Evolutionary conservation across 2,888 invertebrate genomes (phyloP).

Genomic region (Sphinx pinastri): DNA sequence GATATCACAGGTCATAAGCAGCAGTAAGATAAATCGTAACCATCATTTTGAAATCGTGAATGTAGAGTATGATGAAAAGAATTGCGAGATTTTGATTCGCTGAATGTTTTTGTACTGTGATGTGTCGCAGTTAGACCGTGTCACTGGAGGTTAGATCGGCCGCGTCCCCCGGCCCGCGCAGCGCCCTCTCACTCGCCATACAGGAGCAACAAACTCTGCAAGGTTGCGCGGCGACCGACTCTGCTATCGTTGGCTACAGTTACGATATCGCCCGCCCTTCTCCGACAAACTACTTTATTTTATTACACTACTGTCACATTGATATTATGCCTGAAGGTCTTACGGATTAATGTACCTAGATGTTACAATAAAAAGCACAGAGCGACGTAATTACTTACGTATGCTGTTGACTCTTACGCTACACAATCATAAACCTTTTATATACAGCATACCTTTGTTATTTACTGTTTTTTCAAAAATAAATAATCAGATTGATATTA

Average conservation of each 20-base stretch:
- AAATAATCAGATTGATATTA: no score
- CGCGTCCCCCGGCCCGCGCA: constrained; percentile 40
- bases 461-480: neutral
- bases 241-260: constrained; percentile 74
- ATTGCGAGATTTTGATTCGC: constrained; percentile 37
- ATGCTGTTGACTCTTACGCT: neutral
- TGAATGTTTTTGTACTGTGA: constrained; percentile 49
- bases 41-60: neutral
- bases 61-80: constrained; percentile 7
- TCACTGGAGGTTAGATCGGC: constrained; percentile 67
- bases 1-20: neutral
- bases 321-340: constrained; percentile 71
- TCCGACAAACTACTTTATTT: constrained; percentile 74
- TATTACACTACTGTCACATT: constrained; percentile 73
- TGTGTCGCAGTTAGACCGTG: constrained; percentile 58
- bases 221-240: constrained; percentile 76
- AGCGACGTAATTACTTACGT: constrained; percentile 24
- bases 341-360: constrained; percentile 36
- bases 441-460: neutral
- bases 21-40: neutral
- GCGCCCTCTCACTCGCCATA: constrained; percentile 44
- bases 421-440: neutral
- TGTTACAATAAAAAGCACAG: constrained; percentile 23
- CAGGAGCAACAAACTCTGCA: constrained; percentile 82
- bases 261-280: constrained; percentile 81